These are phyloP conservation scores for Pseudopipra pipra DNA, from an alignment of 2,113 vertebrate genomes.

Conservation along the genomic window DNA sequence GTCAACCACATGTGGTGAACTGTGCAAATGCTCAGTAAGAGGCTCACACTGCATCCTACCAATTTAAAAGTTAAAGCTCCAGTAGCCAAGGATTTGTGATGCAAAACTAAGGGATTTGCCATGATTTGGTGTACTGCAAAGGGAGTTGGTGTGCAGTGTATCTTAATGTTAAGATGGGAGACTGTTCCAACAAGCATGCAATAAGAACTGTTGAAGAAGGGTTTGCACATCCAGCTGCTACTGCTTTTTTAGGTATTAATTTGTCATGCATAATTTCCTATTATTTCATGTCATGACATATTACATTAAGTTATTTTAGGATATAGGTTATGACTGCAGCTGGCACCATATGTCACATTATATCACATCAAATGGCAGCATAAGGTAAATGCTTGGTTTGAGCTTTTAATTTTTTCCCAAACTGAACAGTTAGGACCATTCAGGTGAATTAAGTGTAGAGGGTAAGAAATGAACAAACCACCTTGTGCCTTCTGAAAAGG, in stretches of 20 bases:
- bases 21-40: background rate
- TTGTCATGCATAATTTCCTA: slow-evolving; percentile 36
- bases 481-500: background rate
- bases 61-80: background rate
- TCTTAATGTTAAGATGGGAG: background rate
- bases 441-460: background rate
- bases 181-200: background rate
- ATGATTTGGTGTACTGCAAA: background rate
- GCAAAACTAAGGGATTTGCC: background rate
- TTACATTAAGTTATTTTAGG: slow-evolving; percentile 42
- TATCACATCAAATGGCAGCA: slow-evolving; percentile 29
- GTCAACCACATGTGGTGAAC: background rate
- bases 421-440: background rate
- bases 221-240: background rate
- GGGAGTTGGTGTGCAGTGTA: background rate
- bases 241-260: slow-evolving; percentile 35
- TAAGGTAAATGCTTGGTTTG: slow-evolving; percentile 8
- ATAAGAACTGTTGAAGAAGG: background rate
- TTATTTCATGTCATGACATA: slow-evolving; percentile 46
- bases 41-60: background rate
- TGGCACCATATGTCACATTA: background rate
- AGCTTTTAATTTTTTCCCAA: background rate
- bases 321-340: background rate
- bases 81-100: background rate
- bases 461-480: background rate